Evolutionary conservation across 2,113 vertebrate genomes (phyloP), one percentile per base, ranked within the genome.

Genomic region (Kryptolebias marmoratus): DNA sequence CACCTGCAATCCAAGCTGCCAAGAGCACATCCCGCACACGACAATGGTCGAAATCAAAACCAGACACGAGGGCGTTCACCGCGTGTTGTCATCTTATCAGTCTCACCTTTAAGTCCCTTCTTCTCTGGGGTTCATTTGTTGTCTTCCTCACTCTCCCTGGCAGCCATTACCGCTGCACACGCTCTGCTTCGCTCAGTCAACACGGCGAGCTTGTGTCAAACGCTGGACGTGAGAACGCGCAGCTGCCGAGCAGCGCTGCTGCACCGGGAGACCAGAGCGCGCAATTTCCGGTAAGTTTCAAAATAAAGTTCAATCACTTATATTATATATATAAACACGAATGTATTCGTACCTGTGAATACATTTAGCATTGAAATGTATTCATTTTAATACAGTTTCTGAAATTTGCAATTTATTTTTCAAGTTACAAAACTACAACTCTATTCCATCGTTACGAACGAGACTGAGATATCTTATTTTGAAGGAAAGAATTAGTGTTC

Each of bases 161-260:
- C 90, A 92, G 91, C 91, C 91, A 93, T 93, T 91, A 92, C 81
- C 75, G 77, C 80, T 87, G 64, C 75, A 81, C 84, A 73, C 88
- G 82, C 32, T 81, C 83, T 15, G 73, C 82, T 74, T 1, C 84
- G 73, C 79, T 42, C 82, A 68, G 68, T 76, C 81, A 61, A 28
- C 42, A 61, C 77, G 9, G 56, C 64, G 68, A 82, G 78, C 67
- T 70, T 82, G 61, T 39, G 78, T 80, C 81, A 83, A 82, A 86
- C 81, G 36, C 59, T 75, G 80, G 76, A 83, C 71, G 78, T 68
- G 79, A 68, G 76, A 13, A 69, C 83, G 77, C 72, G 83, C 79
- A 82, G 82, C 87, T 80, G 84, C 80, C 36, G 69, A 7, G 64
- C 70, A 16, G 64, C 9, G 65, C 74, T 3, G 75, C 63, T 44